A percentile compares a stretch with the other conserved stretches of the same genome.
These are phyloP conservation scores for Enteromius anoplus DNA, from an alignment of 2,797 vertebrate species.

Conservation along the genomic window DNA sequence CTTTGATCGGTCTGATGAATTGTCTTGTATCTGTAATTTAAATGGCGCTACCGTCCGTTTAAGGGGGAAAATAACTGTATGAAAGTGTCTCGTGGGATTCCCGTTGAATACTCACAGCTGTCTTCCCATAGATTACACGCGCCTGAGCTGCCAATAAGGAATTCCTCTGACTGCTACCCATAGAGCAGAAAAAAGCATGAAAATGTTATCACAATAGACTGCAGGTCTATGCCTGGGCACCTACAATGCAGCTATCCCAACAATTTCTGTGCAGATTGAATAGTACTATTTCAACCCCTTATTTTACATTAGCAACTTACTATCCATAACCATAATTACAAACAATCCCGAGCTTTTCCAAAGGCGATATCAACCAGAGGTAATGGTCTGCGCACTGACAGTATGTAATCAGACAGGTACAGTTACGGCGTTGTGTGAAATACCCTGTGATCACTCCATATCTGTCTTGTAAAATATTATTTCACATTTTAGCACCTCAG, in stretches of 20 bases:
- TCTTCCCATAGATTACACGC: not conserved
- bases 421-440: not conserved
- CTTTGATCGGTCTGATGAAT: conserved; percentile 78
- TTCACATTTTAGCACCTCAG: not conserved
- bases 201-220: not conserved
- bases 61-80: conserved; percentile 61
- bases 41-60: conserved; percentile 70
- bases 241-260: not conserved
- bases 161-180: conserved; percentile 26
- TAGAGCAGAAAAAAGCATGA: conserved; percentile 6
- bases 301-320: conserved; percentile 27
- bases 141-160: not conserved
- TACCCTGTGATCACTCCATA: conserved; percentile 9
- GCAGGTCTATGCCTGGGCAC: not conserved
- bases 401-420: conserved; percentile 31
- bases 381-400: conserved; percentile 14
- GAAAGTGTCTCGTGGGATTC: conserved; percentile 65
- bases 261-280: not conserved
- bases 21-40: conserved; percentile 77
- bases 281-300: not conserved
- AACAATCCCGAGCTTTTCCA: conserved; percentile 8
- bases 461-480: conserved; percentile 24
- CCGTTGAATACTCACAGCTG: conserved; percentile 25
- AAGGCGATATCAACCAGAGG: not conserved
- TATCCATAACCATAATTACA: conserved; percentile 17